Evolutionary conservation across 2,113 vertebrate species (phyloP).

Genomic region (Herpetotheres cachinnans): DNA sequence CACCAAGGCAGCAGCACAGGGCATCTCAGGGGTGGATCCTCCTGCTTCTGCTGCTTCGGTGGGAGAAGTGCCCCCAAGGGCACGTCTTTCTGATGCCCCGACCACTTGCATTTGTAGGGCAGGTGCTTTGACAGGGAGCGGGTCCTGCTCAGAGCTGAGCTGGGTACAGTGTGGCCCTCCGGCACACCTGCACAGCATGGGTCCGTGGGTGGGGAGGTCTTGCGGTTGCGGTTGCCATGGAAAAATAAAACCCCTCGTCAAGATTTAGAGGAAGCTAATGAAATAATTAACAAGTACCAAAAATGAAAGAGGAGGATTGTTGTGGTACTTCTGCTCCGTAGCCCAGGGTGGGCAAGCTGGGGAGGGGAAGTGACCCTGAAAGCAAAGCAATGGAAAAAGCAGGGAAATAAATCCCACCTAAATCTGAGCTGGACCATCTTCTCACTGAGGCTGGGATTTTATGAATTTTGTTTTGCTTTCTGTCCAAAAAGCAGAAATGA

Average conservation of each 20-base stretch:
- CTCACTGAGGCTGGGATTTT: neutral
- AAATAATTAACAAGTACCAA: neutral
- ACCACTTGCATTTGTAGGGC: neutral
- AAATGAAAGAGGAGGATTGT: neutral
- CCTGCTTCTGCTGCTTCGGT: neutral
- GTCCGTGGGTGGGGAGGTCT: neutral
- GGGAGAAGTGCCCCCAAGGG: neutral
- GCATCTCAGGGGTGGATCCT: neutral
- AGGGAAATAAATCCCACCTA: neutral
- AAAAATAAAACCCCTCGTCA: neutral
- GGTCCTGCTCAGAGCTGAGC: neutral
- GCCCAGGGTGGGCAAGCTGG: neutral
- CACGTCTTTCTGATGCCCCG: fast-evolving
- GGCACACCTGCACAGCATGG: neutral
- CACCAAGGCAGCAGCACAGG: neutral
- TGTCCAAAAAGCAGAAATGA: neutral
- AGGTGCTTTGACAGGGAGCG: neutral
- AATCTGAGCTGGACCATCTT: neutral
- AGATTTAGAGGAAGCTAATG: neutral
- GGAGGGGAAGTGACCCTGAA: neutral
- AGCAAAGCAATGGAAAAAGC: neutral
- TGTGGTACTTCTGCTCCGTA: neutral
- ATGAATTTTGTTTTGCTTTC: neutral
- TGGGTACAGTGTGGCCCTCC: neutral
- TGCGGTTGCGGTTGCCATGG: neutral